phyloP scores from a whole-genome alignment of 2,888 invertebrate species.

The Autographa pulchrina region DNA sequence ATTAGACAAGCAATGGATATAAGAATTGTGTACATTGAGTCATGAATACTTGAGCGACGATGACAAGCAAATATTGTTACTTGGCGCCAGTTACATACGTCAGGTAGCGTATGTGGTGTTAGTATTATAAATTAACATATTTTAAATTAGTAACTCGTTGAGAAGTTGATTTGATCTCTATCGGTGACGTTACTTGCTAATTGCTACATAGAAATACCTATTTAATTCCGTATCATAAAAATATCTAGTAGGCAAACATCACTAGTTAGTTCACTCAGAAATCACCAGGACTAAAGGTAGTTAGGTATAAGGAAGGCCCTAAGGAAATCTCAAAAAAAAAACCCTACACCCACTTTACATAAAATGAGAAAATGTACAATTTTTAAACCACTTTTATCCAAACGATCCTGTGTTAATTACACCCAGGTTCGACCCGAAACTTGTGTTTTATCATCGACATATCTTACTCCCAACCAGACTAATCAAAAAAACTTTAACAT shows the following conservation, averaged over 20 bases:
- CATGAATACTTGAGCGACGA: not conserved
- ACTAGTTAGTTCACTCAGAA: not conserved
- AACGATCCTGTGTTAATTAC: too few species aligned
- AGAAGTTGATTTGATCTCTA: conserved; percentile 2
- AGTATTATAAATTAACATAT: conserved; percentile 4
- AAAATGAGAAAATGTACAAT: too few species aligned
- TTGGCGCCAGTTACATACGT: not conserved
- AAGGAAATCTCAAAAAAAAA: too few species aligned
- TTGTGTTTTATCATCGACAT: too few species aligned
- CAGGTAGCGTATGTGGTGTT: not conserved
- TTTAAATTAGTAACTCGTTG: not conserved
- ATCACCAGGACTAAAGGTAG: not conserved
- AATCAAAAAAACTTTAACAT: not conserved
- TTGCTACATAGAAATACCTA: not conserved
- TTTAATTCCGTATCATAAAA: not conserved
- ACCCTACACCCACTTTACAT: too few species aligned
- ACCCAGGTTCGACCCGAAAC: too few species aligned
- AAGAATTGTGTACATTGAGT: not conserved
- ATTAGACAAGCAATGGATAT: not conserved
- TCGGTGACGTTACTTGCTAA: not conserved
- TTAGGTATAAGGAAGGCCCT: too few species aligned
- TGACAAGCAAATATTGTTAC: conserved; percentile 1
- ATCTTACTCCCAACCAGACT: too few species aligned
- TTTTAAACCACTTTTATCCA: too few species aligned
- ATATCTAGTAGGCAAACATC: not conserved